phyloP scores from a whole-genome alignment of 2,888 invertebrate genomes.

The Tinea trinotella region DNA sequence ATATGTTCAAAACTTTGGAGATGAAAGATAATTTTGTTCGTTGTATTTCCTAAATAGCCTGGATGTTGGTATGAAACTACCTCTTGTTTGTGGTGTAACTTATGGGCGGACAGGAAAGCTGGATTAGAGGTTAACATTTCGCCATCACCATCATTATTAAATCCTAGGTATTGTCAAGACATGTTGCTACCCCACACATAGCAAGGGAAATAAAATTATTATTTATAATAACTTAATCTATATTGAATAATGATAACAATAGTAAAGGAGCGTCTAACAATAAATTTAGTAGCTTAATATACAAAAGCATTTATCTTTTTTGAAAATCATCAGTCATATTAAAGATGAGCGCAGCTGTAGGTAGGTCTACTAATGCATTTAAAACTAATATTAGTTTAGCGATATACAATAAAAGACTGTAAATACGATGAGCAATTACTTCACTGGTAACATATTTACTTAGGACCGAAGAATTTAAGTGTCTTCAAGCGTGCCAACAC shows the following conservation, averaged over 20 bases:
- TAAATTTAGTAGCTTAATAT: slow-evolving; percentile 1
- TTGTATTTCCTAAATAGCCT: slow-evolving; percentile 31
- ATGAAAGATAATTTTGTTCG: slow-evolving; percentile 30
- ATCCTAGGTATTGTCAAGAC: not conserved
- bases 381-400: slow-evolving; percentile 65
- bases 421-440: slow-evolving; percentile 68
- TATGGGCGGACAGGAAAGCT: slow-evolving; percentile 37
- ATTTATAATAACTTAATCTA: not conserved
- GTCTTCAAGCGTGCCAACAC: slow-evolving; percentile 62
- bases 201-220: not conserved
- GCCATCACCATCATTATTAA: not conserved
- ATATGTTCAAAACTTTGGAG: slow-evolving; percentile 23
- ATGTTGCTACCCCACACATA: not conserved
- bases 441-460: slow-evolving; percentile 66
- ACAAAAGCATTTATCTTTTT: not conserved
- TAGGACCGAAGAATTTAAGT: slow-evolving; percentile 69
- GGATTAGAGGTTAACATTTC: slow-evolving; percentile 9
- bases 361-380: slow-evolving; percentile 45
- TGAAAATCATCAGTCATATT: slow-evolving; percentile 1
- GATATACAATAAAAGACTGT: slow-evolving; percentile 69
- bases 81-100: slow-evolving; percentile 43
- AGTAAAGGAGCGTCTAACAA: not conserved
- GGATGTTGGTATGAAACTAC: slow-evolving; percentile 17
- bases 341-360: slow-evolving; percentile 44
- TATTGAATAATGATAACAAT: not conserved